Percentiles rank a stretch among this genome's conserved stretches.
Evolutionary conservation across 2,113 vertebrate genomes (phyloP).

Genomic region (Colaptes auratus): DNA sequence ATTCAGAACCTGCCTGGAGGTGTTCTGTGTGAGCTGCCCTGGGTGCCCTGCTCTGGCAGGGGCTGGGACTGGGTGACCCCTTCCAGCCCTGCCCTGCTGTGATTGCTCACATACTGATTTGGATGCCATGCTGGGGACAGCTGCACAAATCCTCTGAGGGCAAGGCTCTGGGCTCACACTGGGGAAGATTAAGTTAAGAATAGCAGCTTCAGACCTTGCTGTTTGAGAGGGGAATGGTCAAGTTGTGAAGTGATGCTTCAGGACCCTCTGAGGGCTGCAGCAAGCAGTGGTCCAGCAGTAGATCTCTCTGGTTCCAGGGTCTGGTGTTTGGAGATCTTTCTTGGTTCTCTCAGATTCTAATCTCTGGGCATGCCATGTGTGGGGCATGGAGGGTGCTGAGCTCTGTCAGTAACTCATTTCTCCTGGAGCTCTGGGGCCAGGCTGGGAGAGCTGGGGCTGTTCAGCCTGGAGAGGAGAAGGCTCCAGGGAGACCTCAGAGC

Average conservation of each 20-base stretch:
- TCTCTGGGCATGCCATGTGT: not conserved
- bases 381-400: not conserved
- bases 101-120: not conserved
- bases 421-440: not conserved
- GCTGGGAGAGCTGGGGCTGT: too few species aligned
- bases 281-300: not conserved
- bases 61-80: too few species aligned
- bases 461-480: too few species aligned
- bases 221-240: not conserved
- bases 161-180: not conserved
- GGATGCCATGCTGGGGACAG: not conserved
- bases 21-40: too few species aligned
- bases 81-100: too few species aligned
- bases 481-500: too few species aligned
- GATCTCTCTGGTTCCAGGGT: not conserved
- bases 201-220: not conserved
- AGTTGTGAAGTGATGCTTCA: not conserved
- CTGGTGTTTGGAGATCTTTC: not conserved
- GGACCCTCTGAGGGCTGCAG: not conserved
- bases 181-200: not conserved
- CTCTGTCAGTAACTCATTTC: rapidly evolving
- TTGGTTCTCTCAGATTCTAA: not conserved
- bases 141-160: not conserved
- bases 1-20: too few species aligned
- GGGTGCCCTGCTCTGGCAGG: too few species aligned